Evolutionary conservation across 2,113 vertebrate genomes (phyloP), one percentile per base, ranked within the genome.

Genomic region (Alligator sinensis): DNA sequence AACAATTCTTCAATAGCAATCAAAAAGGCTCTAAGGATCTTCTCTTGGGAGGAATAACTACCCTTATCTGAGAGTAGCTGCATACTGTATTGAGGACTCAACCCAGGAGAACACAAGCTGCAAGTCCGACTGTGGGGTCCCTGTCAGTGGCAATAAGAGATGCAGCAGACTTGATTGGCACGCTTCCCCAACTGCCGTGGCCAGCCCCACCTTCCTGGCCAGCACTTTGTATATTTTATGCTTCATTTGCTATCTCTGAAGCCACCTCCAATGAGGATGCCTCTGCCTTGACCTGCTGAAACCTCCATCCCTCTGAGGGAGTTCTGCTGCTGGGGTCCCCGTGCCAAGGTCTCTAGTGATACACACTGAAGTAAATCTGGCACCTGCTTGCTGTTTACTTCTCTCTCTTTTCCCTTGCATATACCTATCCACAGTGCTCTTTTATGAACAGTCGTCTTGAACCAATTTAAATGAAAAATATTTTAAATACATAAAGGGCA

Each of bases 361-460:
- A 77, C 18, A 91, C 75, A 80, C 6, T 9, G 2, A 16, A 5
- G 18, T 7, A 77, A 60, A 17, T 70, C 34, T 27, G 61, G 25
- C 63, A 78, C 61, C 38, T 13, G 54, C 63, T 76, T 55, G 0
- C 0, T 82, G 34, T 60, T 16, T 79, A 64, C 63, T 63, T 72
- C 59, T 55, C 27, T 78, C 68, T 34, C 21, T 34, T 55, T 15
- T 18, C 12, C 15, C n/a, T 11, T 70, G 87, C 58, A 34, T 88
- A 57, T 16, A 82, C 80, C 87, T 91, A 78, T 89, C 83, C 91
- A 61, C 64, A 82, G 57, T 75, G 81, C 80, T 88, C 92, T 90
- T 61, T 80, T 86, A 72, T n/a, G 88, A 92, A 81, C n/a, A 72
- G 22, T 68, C 81, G 62, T 88, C 64, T 64, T 80, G 28, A 82